A percentile compares a stretch with the other conserved stretches of the same genome.
phyloP scores from a whole-genome alignment of 2,113 vertebrate species.

The Vimba vimba region DNA sequence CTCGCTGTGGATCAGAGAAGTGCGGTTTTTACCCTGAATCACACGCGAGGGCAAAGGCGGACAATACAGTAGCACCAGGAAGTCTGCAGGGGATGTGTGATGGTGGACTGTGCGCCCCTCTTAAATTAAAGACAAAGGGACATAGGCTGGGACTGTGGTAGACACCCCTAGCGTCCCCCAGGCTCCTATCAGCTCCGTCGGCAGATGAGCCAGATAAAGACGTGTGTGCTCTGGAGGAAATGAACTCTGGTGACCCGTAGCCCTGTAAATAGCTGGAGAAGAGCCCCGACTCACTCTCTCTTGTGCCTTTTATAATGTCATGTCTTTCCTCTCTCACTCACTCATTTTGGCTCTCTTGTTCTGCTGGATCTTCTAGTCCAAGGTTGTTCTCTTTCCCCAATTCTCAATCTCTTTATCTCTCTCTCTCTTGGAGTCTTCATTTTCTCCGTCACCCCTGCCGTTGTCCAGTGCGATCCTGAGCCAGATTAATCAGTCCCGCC shows the following conservation, averaged over 20 bases:
- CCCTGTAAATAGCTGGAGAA: slow-evolving; percentile 45
- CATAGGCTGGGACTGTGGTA: slow-evolving; percentile 22
- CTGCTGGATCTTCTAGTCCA: not conserved
- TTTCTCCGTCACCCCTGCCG: slow-evolving; percentile 34
- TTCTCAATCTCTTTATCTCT: slow-evolving; percentile 4
- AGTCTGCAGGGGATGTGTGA: slow-evolving; percentile 46
- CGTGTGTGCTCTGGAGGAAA: slow-evolving; percentile 46
- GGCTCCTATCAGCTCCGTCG: slow-evolving; percentile 39
- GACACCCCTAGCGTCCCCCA: slow-evolving; percentile 31
- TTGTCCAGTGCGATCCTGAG: slow-evolving; percentile 38
- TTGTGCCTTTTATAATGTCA: not conserved
- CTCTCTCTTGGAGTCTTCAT: slow-evolving; percentile 22
- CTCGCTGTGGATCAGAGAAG: slow-evolving; percentile 14
- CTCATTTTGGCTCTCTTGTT: not conserved
- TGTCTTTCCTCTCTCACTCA: not conserved
- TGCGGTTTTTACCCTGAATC: slow-evolving; percentile 28
- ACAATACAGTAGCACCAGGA: slow-evolving; percentile 54
- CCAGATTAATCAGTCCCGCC: slow-evolving; percentile 43
- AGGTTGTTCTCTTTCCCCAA: not conserved
- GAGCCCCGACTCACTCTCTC: slow-evolving; percentile 35
- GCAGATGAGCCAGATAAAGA: slow-evolving; percentile 47
- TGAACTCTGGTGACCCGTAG: slow-evolving; percentile 41
- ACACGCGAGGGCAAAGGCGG: slow-evolving; percentile 47
- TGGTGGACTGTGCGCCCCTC: slow-evolving; percentile 3
- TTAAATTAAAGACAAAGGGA: slow-evolving; percentile 26